A percentile compares a stretch with the other conserved stretches of the same genome.
These are phyloP conservation scores for Drosophila trichaetosa DNA, from an alignment of 2,888 invertebrate species.

Conservation along the genomic window DNA sequence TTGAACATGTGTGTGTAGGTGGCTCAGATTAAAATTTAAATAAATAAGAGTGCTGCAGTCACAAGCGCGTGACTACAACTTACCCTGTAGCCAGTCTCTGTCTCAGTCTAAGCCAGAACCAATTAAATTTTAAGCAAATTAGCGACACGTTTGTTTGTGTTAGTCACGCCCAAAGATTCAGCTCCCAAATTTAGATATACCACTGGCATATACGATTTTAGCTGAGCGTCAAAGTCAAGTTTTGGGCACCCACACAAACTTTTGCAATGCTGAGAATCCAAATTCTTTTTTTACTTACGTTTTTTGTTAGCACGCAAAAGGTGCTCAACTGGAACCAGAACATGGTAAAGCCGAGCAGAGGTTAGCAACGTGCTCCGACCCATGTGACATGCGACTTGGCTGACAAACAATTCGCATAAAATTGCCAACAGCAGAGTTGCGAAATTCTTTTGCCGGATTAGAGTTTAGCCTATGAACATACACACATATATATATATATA, in stretches of 20 bases:
- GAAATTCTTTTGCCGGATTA: conserved; percentile 17
- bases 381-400: conserved; percentile 49
- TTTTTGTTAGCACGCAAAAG: conserved; percentile 34
- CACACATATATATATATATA: not conserved
- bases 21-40: conserved; percentile 5
- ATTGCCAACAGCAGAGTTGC: conserved; percentile 20
- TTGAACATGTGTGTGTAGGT: conserved; percentile 19
- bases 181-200: conserved; percentile 9
- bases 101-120: not conserved
- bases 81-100: not conserved
- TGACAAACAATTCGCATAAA: conserved; percentile 44
- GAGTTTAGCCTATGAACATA: not conserved
- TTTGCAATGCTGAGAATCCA: not conserved
- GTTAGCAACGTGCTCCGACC: conserved; percentile 7
- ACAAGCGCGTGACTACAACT: not conserved
- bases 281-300: not conserved
- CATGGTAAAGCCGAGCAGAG: not conserved
- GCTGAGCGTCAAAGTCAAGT: conserved; percentile 24
- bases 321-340: conserved; percentile 54
- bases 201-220: conserved; percentile 7
- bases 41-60: not conserved
- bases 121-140: conserved; percentile 4
- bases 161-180: not conserved
- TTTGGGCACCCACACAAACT: conserved; percentile 37
- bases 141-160: not conserved